Conservation (phyloP, 2,888 invertebrate genomes). For the Conomelus anceps region DNA sequence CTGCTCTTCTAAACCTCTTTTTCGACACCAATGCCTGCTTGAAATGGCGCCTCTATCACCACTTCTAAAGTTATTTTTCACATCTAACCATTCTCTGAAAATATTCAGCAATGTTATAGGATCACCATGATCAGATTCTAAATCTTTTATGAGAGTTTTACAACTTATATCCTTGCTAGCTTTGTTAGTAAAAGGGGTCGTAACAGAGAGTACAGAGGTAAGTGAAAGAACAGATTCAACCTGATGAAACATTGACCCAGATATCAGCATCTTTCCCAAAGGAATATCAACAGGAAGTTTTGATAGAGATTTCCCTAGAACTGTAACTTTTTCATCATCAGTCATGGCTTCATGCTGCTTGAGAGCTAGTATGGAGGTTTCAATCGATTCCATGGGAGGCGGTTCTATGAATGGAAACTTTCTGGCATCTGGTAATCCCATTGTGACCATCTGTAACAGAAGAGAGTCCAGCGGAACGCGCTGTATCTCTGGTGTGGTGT, state of each 20-base stretch:
- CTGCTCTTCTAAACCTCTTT: slow-evolving; percentile 91
- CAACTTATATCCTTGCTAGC: slow-evolving; percentile 80
- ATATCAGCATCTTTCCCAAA: slow-evolving; percentile 90
- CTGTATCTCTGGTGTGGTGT: slow-evolving; percentile 88
- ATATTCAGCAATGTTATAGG: slow-evolving; percentile 82
- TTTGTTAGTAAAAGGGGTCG: slow-evolving; percentile 84
- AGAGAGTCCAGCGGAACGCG: slow-evolving; percentile 90
- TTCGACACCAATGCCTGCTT: slow-evolving; percentile 76
- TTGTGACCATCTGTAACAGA: slow-evolving; percentile 83
- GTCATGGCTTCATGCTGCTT: slow-evolving; percentile 83
- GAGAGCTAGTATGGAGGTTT: slow-evolving; percentile 75
- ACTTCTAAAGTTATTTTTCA: slow-evolving; percentile 53
- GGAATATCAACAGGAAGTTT: slow-evolving; percentile 90
- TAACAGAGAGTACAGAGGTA: slow-evolving; percentile 87
- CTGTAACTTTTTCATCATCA: slow-evolving; percentile 72
- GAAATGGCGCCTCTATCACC: slow-evolving; percentile 30
- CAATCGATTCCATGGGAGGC: slow-evolving; percentile 76
- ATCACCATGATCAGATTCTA: slow-evolving; percentile 94
- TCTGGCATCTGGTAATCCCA: slow-evolving; percentile 85
- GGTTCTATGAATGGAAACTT: slow-evolving; percentile 93
- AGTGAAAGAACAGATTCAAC: slow-evolving; percentile 82
- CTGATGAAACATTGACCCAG: slow-evolving; percentile 83
- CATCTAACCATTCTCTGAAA: slow-evolving; percentile 81
- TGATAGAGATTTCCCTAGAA: slow-evolving; percentile 78
- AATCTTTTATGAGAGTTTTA: slow-evolving; percentile 64